phyloP scores from a whole-genome alignment of 2,797 vertebrate species.

The Staurois parvus region DNA sequence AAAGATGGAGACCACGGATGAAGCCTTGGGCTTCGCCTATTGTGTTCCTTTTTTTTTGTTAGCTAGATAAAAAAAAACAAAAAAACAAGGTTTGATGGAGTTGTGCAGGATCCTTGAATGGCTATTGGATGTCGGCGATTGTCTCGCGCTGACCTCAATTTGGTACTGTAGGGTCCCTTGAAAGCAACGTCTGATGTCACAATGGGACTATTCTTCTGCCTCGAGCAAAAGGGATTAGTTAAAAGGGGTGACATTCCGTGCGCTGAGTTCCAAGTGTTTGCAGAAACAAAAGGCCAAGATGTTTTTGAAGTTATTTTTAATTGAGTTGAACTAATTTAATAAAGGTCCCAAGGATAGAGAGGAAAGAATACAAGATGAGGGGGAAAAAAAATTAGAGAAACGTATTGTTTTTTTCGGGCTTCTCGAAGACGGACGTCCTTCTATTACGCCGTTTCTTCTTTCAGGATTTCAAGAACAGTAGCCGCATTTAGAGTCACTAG shows the following conservation, averaged over 20 bases:
- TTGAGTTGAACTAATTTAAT: conserved; percentile 89
- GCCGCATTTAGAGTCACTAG: conserved; percentile 87
- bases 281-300: conserved; percentile 85
- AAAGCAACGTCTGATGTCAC: conserved; percentile 94
- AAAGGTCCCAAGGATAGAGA: conserved; percentile 77
- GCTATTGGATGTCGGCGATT: conserved; percentile 95
- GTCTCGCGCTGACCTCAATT: conserved; percentile 97
- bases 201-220: conserved; percentile 93
- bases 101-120: conserved; percentile 94
- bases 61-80: conserved; percentile 87
- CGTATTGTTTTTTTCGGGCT: conserved; percentile 81
- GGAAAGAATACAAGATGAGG: conserved; percentile 66
- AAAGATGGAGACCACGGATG: conserved; percentile 80
- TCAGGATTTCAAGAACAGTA: conserved; percentile 88
- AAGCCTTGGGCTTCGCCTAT: conserved; percentile 78
- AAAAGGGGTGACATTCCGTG: conserved; percentile 90
- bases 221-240: conserved; percentile 96
- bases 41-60: conserved; percentile 77
- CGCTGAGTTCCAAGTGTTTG: conserved; percentile 95
- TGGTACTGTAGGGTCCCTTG: conserved; percentile 98
- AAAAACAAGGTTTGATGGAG: conserved; percentile 88
- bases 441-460: conserved; percentile 84
- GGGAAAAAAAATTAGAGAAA: conserved; percentile 70
- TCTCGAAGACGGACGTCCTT: conserved; percentile 84
- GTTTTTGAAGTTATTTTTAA: conserved; percentile 89